These are phyloP conservation scores for Pammene aurita DNA, from an alignment of 2,888 invertebrate species.

Conservation along the genomic window DNA sequence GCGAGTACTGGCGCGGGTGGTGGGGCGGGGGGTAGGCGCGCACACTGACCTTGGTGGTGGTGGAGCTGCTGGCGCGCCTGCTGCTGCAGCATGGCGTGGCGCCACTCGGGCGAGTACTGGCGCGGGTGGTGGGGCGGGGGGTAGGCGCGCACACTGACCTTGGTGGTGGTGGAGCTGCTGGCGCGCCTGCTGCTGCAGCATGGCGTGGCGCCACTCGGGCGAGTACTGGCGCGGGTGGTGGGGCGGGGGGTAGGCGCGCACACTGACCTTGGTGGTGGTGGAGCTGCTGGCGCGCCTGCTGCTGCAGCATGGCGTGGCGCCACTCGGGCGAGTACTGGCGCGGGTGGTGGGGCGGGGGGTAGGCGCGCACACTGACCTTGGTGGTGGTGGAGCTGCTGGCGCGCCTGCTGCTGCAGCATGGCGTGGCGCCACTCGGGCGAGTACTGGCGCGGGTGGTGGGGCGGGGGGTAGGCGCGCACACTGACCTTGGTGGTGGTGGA, in stretches of 20 bases:
- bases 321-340: constrained; percentile 77
- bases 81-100: constrained; percentile 84
- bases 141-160: constrained; percentile 44
- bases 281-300: constrained; percentile 62
- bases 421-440: no score
- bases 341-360: constrained; percentile 61
- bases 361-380: constrained; percentile 32
- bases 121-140: constrained; percentile 62
- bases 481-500: constrained; percentile 73
- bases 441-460: no score
- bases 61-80: constrained; percentile 65
- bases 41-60: constrained; percentile 71
- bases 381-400: no score
- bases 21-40: no score
- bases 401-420: no score
- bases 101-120: constrained; percentile 78
- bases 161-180: no score
- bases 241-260: no score
- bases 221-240: no score
- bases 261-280: constrained; percentile 73
- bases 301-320: constrained; percentile 85
- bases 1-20: no score
- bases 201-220: no score
- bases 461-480: no score
- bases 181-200: no score